phyloP scores from a whole-genome alignment of 2,797 vertebrate genomes.

The Myotis findleyi region DNA sequence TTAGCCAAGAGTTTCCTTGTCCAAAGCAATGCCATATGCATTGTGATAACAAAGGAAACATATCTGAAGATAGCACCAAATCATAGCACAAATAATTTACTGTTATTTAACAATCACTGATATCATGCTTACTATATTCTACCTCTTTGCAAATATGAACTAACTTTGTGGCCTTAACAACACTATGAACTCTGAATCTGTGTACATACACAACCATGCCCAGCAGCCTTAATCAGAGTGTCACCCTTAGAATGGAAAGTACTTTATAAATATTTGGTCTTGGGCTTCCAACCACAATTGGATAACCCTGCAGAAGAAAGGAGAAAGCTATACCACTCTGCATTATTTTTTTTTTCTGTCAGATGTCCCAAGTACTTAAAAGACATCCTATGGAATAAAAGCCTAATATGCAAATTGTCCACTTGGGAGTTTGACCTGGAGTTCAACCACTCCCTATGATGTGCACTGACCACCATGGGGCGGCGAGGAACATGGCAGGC shows the following conservation, averaged over 20 bases:
- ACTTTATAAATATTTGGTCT: not conserved
- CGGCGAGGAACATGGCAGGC: too few relatives aligned
- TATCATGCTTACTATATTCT: not conserved
- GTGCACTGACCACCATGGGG: too few relatives aligned
- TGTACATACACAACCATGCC: not conserved
- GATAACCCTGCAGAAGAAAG: not conserved
- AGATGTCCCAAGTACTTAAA: constrained; percentile 45
- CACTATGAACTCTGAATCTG: not conserved
- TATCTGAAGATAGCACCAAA: not conserved
- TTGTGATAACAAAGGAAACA: not conserved
- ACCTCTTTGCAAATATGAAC: not conserved
- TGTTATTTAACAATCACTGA: not conserved
- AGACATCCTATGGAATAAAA: not conserved
- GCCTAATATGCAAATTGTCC: too few relatives aligned
- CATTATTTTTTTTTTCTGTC: not conserved
- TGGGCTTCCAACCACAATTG: not conserved
- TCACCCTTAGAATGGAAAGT: not conserved
- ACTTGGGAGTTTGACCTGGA: too few relatives aligned
- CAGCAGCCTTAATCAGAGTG: not conserved
- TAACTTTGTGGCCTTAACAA: not conserved
- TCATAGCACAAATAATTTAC: not conserved
- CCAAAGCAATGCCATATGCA: not conserved
- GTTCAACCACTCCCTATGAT: too few relatives aligned
- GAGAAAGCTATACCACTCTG: not conserved
- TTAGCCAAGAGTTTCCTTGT: not conserved